Conservation (phyloP, 1,140 invertebrate genomes). For the Philopotamus ludificatus region DNA sequence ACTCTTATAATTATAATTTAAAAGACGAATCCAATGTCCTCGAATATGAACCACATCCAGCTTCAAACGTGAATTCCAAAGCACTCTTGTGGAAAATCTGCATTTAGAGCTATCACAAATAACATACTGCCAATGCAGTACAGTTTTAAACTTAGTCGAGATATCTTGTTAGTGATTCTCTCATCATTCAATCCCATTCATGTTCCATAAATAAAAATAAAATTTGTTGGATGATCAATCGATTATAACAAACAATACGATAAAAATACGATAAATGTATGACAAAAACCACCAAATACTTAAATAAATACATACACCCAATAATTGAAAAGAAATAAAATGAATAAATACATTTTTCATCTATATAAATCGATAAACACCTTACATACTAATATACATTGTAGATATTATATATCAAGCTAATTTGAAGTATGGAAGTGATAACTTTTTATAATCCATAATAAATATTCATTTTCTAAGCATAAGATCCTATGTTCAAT, state of each 20-base stretch:
- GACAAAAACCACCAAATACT: no score
- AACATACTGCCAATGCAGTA: conserved; percentile 19
- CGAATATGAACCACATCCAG: conserved; percentile 5
- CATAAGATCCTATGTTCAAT: no score
- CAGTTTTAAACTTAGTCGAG: conserved; percentile 32
- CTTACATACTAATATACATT: no score
- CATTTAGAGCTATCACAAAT: conserved; percentile 38
- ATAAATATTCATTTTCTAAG: no score
- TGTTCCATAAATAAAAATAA: conserved; percentile 27
- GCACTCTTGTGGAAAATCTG: conserved; percentile 27
- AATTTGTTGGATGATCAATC: no score
- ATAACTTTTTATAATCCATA: no score
- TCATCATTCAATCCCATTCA: conserved; percentile 35
- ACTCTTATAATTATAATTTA: background rate
- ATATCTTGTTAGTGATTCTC: conserved; percentile 32
- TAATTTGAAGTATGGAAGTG: no score
- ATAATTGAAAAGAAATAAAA: background rate
- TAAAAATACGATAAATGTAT: no score
- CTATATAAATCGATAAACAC: no score
- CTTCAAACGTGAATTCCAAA: conserved; percentile 19
- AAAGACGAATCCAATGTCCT: no score
- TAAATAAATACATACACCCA: conserved; percentile 1
- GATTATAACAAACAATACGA: no score
- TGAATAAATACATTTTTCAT: background rate
- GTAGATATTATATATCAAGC: no score